Percentiles rank a stretch among this genome's conserved stretches.
Conservation (phyloP, 2,888 invertebrate species). For the Netelia melanura region DNA sequence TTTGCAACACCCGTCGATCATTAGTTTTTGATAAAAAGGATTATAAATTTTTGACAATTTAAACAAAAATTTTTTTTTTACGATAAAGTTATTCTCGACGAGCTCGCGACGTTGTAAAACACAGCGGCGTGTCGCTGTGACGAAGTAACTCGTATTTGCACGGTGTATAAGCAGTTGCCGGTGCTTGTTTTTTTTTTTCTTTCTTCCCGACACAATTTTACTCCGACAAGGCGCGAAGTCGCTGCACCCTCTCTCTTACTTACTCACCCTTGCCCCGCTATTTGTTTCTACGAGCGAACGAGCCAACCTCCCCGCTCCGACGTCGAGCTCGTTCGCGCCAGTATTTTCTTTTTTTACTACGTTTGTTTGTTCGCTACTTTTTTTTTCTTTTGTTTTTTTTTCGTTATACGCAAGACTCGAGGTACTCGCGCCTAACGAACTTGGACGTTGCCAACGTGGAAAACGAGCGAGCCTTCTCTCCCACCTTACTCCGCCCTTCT, state of each 20-base stretch:
- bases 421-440: slow-evolving; percentile 50
- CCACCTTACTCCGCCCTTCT: too few relatives aligned
- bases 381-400: slow-evolving; percentile 35
- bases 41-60: too few relatives aligned
- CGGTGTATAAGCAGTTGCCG: slow-evolving; percentile 67
- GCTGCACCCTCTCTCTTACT: background rate
- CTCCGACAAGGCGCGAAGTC: background rate
- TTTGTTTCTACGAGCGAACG: too few relatives aligned
- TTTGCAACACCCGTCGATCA: too few relatives aligned
- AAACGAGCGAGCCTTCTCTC: slow-evolving; percentile 19
- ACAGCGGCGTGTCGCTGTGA: background rate
- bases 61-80: background rate
- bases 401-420: slow-evolving; percentile 29
- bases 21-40: too few relatives aligned
- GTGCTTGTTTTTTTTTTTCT: slow-evolving; percentile 54
- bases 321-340: too few relatives aligned
- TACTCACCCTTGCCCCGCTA: background rate
- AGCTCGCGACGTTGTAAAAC: slow-evolving; percentile 30
- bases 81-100: background rate
- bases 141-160: slow-evolving; percentile 15
- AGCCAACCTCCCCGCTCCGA: too few relatives aligned
- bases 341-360: too few relatives aligned
- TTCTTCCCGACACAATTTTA: background rate
- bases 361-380: background rate
- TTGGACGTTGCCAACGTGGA: slow-evolving; percentile 42